Conservation (phyloP, 2,797 vertebrate species). For the Discoglossus pictus region DNA sequence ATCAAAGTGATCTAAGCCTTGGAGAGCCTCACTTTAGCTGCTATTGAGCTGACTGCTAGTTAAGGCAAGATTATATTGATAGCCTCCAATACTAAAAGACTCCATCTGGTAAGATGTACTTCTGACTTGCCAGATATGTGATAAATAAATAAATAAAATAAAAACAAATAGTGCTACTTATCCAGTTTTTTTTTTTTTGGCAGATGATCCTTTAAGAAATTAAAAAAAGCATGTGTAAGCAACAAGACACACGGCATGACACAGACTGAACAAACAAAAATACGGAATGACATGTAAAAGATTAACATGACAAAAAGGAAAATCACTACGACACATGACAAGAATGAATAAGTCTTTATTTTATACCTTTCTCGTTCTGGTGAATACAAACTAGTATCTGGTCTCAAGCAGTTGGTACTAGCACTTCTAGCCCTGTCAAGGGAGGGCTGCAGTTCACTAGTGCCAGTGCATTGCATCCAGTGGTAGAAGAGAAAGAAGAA, state of each 20-base stretch:
- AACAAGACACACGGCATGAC: slow-evolving; percentile 33
- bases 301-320: slow-evolving; percentile 58
- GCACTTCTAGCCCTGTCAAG: slow-evolving; percentile 98
- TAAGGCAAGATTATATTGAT: too few relatives aligned
- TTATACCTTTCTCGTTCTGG: slow-evolving; percentile 96
- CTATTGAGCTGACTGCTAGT: too few relatives aligned
- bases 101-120: too few relatives aligned
- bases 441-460: slow-evolving; percentile 96
- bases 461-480: slow-evolving; percentile 94
- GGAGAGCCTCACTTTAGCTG: too few relatives aligned
- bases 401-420: slow-evolving; percentile 98
- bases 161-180: not conserved
- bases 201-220: not conserved
- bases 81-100: too few relatives aligned
- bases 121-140: too few relatives aligned
- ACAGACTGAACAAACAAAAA: slow-evolving; percentile 57
- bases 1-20: too few relatives aligned
- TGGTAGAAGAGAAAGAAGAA: slow-evolving; percentile 81
- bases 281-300: slow-evolving; percentile 61
- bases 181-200: too few relatives aligned
- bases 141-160: not conserved
- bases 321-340: slow-evolving; percentile 72
- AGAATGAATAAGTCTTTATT: slow-evolving; percentile 75
- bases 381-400: slow-evolving; percentile 93
- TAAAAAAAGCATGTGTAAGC: slow-evolving; percentile 12